Conservation (phyloP, 2,113 vertebrate species). For the Lichenostomus cassidix region DNA sequence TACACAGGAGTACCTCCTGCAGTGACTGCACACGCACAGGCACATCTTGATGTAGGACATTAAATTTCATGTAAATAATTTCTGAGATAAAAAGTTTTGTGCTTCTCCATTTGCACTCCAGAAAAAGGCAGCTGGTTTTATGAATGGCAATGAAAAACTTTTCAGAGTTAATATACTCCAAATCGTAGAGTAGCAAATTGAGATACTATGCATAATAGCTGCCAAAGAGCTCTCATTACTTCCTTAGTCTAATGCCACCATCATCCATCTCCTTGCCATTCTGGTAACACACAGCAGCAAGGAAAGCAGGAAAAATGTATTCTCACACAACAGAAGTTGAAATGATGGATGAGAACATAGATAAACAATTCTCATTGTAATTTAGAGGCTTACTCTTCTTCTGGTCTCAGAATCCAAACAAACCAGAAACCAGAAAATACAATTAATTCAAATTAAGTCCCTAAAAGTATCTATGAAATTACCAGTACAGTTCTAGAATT, state of each 20-base stretch:
- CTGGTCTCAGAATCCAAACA: neutral
- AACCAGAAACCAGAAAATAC: neutral
- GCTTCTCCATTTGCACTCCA: neutral
- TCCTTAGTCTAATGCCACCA: neutral
- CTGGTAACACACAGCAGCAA: neutral
- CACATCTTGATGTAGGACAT: neutral
- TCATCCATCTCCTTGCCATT: neutral
- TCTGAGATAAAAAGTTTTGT: neutral
- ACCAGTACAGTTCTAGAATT: neutral
- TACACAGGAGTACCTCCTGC: neutral
- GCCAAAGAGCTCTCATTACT: neutral
- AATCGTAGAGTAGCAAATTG: neutral
- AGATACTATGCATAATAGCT: neutral
- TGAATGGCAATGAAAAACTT: neutral
- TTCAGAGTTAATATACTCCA: neutral
- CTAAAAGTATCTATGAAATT: neutral
- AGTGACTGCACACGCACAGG: neutral
- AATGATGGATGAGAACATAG: neutral
- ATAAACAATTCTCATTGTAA: neutral
- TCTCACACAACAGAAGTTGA: neutral
- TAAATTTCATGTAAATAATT: neutral
- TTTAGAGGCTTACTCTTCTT: neutral
- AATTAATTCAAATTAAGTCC: neutral
- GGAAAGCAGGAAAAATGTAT: neutral
- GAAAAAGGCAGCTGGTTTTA: neutral